A percentile compares a stretch with the other conserved stretches of the same genome.
phyloP scores from a whole-genome alignment of 2,113 vertebrate species.

The Poecile atricapillus region DNA sequence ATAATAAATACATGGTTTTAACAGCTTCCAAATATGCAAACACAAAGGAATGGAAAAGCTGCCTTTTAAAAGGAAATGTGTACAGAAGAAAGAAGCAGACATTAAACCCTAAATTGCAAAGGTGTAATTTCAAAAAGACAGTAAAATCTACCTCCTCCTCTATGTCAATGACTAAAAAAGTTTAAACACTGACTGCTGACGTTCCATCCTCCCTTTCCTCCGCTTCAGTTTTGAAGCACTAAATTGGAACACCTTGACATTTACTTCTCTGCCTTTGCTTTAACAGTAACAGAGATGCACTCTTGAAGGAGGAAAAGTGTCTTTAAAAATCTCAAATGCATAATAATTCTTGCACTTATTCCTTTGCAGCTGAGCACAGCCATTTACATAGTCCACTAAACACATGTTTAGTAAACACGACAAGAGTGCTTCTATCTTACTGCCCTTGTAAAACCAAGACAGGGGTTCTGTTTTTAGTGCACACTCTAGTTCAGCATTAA shows the following conservation, averaged over 20 bases:
- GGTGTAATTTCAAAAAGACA: not conserved
- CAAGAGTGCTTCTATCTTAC: constrained; percentile 49
- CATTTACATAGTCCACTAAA: constrained; percentile 61
- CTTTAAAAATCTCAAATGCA: not conserved
- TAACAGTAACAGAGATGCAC: not conserved
- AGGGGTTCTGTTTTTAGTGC: constrained; percentile 81
- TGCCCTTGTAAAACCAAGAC: constrained; percentile 63
- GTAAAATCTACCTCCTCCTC: not conserved
- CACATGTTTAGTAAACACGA: constrained; percentile 77
- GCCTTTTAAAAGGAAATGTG: not conserved
- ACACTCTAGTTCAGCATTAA: constrained; percentile 72
- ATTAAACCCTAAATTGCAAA: not conserved
- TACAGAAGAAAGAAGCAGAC: not conserved
- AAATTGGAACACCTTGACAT: not conserved
- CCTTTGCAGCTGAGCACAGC: constrained; percentile 24
- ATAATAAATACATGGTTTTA: not conserved
- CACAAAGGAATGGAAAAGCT: not conserved
- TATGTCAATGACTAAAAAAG: not conserved
- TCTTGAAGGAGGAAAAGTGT: not conserved
- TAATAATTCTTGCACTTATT: not conserved
- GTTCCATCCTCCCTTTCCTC: not conserved
- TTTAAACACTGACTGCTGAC: not conserved
- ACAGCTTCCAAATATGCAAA: not conserved
- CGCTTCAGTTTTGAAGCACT: not conserved
- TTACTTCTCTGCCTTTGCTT: not conserved